phyloP scores from a whole-genome alignment of 2,113 vertebrate species.

The Proteles cristata region DNA sequence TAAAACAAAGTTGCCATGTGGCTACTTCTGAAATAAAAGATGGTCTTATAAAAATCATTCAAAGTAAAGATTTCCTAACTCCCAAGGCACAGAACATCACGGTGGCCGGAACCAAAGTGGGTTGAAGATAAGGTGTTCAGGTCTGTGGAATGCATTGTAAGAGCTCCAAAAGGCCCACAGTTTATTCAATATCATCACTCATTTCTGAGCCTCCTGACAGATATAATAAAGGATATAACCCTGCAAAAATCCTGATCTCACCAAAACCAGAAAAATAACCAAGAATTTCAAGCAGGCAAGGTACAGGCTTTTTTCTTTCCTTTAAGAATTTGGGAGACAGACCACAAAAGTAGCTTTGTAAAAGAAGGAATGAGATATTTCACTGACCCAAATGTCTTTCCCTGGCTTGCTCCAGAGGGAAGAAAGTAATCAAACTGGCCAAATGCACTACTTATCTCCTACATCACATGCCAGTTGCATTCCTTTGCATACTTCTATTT shows the following conservation, averaged over 20 bases:
- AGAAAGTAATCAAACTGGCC: rapidly evolving
- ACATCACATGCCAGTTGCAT: rapidly evolving
- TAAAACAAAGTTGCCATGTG: not conserved
- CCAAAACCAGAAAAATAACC: not conserved
- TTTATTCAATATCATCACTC: not conserved
- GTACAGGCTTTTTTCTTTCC: not conserved
- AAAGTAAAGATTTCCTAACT: not conserved
- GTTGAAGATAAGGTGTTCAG: not conserved
- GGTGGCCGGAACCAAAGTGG: rapidly evolving
- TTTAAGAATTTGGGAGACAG: not conserved
- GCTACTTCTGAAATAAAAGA: not conserved
- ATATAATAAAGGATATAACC: not conserved
- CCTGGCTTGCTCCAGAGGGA: not conserved
- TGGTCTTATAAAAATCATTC: not conserved
- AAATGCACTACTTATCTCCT: rapidly evolving
- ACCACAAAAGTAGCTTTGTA: not conserved
- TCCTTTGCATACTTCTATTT: not conserved
- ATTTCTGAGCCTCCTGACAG: not conserved
- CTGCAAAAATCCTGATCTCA: not conserved
- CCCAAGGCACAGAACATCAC: not conserved
- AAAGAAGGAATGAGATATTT: not conserved
- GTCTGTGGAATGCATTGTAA: not conserved
- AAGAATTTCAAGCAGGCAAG: slow-evolving; percentile 17
- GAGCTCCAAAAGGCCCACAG: not conserved
- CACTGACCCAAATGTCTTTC: not conserved